Evolutionary conservation across 2,113 vertebrate species (phyloP).

Genomic region (Pungitius pungitius): DNA sequence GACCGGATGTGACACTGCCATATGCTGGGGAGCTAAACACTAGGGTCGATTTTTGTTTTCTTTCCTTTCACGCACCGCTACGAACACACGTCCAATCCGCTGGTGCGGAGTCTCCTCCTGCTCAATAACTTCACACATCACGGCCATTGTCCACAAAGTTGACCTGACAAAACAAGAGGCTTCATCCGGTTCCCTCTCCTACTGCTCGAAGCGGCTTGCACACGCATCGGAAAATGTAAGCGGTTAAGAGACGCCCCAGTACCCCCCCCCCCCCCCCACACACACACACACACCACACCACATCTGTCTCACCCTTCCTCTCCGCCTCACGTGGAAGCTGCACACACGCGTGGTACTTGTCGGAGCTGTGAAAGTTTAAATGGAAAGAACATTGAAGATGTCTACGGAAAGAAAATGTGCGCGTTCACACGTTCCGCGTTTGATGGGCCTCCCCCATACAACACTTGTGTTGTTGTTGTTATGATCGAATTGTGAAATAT

Average conservation of each 20-base stretch:
- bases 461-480: background rate
- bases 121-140: fast-evolving
- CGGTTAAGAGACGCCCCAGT: slow-evolving; percentile 6
- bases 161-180: background rate
- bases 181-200: background rate
- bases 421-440: background rate
- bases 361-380: background rate
- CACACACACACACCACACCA: background rate
- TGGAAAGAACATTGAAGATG: too few relatives aligned
- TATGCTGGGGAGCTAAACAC: background rate
- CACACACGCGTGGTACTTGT: background rate
- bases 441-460: background rate
- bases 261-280: slow-evolving; percentile 1
- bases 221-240: slow-evolving; percentile 52
- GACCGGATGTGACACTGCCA: slow-evolving; percentile 35
- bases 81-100: slow-evolving; percentile 13
- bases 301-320: background rate
- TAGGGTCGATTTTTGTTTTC: background rate
- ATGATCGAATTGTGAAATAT: background rate
- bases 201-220: background rate
- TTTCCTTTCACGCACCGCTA: background rate
- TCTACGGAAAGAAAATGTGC: too few relatives aligned
- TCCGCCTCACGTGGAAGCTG: background rate
- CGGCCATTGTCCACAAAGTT: background rate
- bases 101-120: background rate